Conservation (phyloP, 2,888 invertebrate genomes). For the Cheilosia vulpina region DNA sequence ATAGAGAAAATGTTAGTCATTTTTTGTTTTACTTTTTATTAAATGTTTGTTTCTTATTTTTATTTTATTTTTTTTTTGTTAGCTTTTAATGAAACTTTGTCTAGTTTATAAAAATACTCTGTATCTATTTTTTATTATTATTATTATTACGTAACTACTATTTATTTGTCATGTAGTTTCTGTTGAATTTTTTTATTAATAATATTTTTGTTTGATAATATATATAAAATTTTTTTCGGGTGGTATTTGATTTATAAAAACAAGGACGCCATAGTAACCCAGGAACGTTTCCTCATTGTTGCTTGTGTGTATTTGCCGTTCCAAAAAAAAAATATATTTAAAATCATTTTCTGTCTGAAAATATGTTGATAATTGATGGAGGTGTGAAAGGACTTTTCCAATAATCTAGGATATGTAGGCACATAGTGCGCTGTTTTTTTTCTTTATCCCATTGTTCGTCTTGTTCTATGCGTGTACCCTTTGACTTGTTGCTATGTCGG, state of each 20-base stretch:
- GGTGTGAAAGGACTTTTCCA: no score
- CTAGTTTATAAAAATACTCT: neutral
- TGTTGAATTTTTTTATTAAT: constrained; percentile 6
- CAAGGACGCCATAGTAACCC: no score
- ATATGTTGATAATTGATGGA: no score
- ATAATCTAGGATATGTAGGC: no score
- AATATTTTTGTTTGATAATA: neutral
- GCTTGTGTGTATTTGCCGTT: no score
- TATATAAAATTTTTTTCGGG: neutral
- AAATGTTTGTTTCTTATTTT: neutral
- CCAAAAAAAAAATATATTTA: no score
- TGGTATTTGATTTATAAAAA: neutral
- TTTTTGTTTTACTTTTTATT: constrained; percentile 4
- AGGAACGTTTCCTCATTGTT: no score
- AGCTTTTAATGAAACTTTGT: neutral
- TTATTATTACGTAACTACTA: neutral
- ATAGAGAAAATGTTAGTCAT: constrained; percentile 32
- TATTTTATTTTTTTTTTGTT: neutral
- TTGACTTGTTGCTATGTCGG: no score
- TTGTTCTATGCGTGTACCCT: neutral
- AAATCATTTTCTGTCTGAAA: no score
- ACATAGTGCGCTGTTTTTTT: no score
- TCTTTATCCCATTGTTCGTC: neutral
- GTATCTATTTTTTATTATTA: constrained; percentile 4
- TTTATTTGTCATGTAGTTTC: constrained; percentile 5